Percentiles rank a stretch among this genome's conserved stretches.
phyloP scores from a whole-genome alignment of 2,888 invertebrate genomes.

The Caenorhabditis zanzibari region DNA sequence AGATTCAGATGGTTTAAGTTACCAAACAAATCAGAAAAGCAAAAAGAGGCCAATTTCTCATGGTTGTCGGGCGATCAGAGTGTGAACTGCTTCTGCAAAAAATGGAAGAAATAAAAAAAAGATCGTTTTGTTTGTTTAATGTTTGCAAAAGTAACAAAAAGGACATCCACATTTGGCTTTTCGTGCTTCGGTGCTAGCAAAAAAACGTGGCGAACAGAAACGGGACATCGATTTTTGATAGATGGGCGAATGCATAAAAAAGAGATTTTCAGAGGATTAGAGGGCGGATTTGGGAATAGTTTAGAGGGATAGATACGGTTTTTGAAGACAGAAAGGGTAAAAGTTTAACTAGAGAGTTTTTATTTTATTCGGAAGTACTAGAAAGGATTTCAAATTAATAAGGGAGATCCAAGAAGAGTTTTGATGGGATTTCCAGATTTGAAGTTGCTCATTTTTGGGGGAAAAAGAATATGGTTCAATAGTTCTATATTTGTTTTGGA shows the following conservation, averaged over 20 bases:
- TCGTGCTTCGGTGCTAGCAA: slow-evolving; percentile 25
- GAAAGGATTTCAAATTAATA: too few relatives aligned
- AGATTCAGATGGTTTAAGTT: slow-evolving; percentile 10
- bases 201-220: too few relatives aligned
- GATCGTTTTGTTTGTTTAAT: slow-evolving; percentile 14
- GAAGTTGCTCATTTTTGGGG: too few relatives aligned
- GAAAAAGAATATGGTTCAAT: too few relatives aligned
- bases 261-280: slow-evolving; percentile 10
- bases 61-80: slow-evolving; percentile 68
- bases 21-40: slow-evolving; percentile 74
- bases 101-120: background rate
- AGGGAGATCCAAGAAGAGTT: too few relatives aligned
- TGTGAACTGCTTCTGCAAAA: slow-evolving; percentile 68
- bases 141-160: background rate
- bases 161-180: slow-evolving; percentile 6
- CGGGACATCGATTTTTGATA: slow-evolving; percentile 36
- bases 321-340: background rate
- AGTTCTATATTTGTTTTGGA: too few relatives aligned
- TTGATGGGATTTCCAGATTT: too few relatives aligned
- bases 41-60: slow-evolving; percentile 76
- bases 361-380: too few relatives aligned
- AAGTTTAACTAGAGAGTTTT: background rate
- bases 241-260: background rate
- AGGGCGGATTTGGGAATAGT: slow-evolving; percentile 1
- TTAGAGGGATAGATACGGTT: background rate